Percentiles rank a stretch among this genome's conserved stretches.
These are phyloP conservation scores for Drusus annulatus DNA, from an alignment of 1,140 invertebrate genomes.

Conservation along the genomic window DNA sequence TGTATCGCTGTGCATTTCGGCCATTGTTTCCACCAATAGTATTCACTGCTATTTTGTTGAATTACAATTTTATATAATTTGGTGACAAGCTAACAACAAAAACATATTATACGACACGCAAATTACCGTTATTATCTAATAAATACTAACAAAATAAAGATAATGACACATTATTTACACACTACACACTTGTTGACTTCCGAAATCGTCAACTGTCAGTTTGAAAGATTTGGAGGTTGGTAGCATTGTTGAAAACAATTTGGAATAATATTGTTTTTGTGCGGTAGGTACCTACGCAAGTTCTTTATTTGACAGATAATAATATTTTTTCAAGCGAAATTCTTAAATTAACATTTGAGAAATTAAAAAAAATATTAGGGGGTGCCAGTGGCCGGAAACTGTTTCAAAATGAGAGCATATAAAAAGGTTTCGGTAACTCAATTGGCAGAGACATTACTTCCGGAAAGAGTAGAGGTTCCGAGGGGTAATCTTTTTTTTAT, in stretches of 20 bases:
- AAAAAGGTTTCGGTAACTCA: no score
- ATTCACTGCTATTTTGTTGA: background rate
- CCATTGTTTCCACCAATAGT: slow-evolving; percentile 26
- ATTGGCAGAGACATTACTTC: no score
- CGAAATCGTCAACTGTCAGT: slow-evolving; percentile 41
- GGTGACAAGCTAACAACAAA: slow-evolving; percentile 1
- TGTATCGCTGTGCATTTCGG: slow-evolving; percentile 36
- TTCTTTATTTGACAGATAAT: no score
- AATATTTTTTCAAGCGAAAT: no score
- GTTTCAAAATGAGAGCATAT: no score
- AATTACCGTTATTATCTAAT: background rate
- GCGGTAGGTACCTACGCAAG: no score
- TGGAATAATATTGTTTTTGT: no score
- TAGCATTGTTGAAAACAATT: background rate
- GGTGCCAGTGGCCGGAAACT: no score
- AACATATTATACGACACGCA: background rate
- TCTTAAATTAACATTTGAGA: no score
- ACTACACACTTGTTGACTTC: slow-evolving; percentile 41
- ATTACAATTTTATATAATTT: background rate
- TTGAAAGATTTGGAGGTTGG: slow-evolving; percentile 30
- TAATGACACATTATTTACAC: slow-evolving; percentile 37
- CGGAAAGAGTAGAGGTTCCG: no score
- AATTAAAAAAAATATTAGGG: no score
- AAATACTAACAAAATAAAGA: slow-evolving; percentile 11
- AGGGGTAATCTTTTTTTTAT: no score